Evolutionary conservation across 2,888 invertebrate genomes (phyloP), one percentile per base, ranked within the genome.

Genomic region (Mystacides longicornis): DNA sequence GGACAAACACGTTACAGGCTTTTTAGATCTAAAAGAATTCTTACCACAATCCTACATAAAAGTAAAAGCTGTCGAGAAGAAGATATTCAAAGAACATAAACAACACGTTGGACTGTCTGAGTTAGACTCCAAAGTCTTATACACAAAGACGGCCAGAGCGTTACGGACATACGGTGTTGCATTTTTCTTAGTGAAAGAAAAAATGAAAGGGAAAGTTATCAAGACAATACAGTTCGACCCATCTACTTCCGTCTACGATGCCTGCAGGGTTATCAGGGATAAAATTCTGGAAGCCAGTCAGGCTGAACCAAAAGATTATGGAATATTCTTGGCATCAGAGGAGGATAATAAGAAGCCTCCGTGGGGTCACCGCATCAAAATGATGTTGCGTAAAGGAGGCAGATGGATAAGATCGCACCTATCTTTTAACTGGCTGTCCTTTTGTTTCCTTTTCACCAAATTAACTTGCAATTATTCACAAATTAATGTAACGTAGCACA

Each of bases 171-270:
- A 99, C 68, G 99, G 99, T 3, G 97, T 99, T n/a, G 97, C 99
- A 0, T 99, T 99, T 81, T 99, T 99, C 78, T 78, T 99, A 37
- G 99, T 99, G 48, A 99, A 98, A 80, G 87, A n/a, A n/a, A n/a
- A n/a, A n/a, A n/a, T n/a, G n/a, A n/a, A 87, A 67, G 87, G 87
- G 65, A 87, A 89, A 71, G 91, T 93, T 67, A 93, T 93, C 69
- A 98, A 98, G 81, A 96, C 94, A 65, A 95, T 99, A 80, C 95
- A 97, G 76, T 98, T 98, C 75, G 94, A 96, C 73, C 93, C 96
- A 37, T 86, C 91, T 67, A 95, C 91, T 62, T 87, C 93, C 59
- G 91, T 97, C 54, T 95, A 91, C 78, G 97, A 98, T 75, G 95
- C 96, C 50, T 97, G 97, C 75, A 84, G 88, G 68, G 85, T 94